Conservation (phyloP, 2,888 invertebrate species). For the Dynastes grantii region DNA sequence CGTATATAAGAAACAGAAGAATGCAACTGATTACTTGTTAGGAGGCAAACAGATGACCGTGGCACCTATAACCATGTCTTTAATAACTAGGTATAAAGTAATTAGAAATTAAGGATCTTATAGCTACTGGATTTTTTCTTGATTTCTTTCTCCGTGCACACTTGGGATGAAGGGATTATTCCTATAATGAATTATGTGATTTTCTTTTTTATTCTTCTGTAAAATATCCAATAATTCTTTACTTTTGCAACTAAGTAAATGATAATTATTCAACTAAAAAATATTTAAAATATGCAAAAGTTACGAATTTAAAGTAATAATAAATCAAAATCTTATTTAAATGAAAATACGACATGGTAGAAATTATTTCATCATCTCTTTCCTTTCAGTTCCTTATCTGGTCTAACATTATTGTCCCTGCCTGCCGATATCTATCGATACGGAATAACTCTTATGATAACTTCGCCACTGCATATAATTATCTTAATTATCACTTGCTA, state of each 20-base stretch:
- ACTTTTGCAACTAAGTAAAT: too few species aligned
- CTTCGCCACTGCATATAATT: conserved; percentile 68
- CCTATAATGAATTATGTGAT: too few species aligned
- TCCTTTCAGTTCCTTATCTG: conserved; percentile 72
- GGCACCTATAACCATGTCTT: conserved; percentile 79
- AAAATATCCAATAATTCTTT: too few species aligned
- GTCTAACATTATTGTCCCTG: conserved; percentile 81
- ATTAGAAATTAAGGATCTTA: not conserved
- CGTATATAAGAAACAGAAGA: conserved; percentile 72
- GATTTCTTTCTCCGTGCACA: too few species aligned
- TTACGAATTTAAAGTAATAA: too few species aligned
- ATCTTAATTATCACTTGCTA: conserved; percentile 63
- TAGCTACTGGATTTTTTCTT: not conserved
- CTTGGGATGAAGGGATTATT: too few species aligned
- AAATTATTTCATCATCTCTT: too few species aligned
- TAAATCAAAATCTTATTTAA: too few species aligned
- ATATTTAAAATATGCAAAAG: too few species aligned
- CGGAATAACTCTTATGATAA: conserved; percentile 74
- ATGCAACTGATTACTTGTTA: conserved; percentile 77
- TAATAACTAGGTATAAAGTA: conserved; percentile 41
- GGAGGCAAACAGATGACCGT: conserved; percentile 79
- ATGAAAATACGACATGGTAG: too few species aligned
- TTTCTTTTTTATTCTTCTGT: too few species aligned
- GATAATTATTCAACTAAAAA: too few species aligned
- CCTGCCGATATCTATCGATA: conserved; percentile 83